These are phyloP conservation scores for Psittacula derbiana DNA, from an alignment of 2,797 vertebrate species.

Conservation along the genomic window DNA sequence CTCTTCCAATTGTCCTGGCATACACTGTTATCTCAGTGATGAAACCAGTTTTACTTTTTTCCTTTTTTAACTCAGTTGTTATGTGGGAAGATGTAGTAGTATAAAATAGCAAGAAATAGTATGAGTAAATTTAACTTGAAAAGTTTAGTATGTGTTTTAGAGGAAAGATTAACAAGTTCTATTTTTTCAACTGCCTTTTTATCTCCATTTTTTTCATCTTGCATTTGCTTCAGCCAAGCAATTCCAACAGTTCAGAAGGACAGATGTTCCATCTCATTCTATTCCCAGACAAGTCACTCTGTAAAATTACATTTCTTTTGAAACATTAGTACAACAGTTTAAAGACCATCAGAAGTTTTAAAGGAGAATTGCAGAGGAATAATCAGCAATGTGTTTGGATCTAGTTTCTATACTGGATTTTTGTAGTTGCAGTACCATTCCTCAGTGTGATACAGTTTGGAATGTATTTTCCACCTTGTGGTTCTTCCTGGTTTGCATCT, in stretches of 20 bases:
- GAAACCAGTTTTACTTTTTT: slow-evolving; percentile 44
- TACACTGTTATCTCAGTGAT: slow-evolving; percentile 51
- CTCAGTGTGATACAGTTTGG: background rate
- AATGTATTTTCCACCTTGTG: slow-evolving; percentile 24
- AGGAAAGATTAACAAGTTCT: slow-evolving; percentile 40
- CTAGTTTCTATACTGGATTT: background rate
- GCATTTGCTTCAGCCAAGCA: slow-evolving; percentile 25
- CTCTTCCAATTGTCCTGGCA: slow-evolving; percentile 53
- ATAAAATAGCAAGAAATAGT: slow-evolving; percentile 52
- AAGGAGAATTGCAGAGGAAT: slow-evolving; percentile 28
- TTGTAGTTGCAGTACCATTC: background rate
- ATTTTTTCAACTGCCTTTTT: slow-evolving; percentile 50
- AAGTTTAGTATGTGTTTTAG: slow-evolving; percentile 11
- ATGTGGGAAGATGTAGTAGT: slow-evolving; percentile 57
- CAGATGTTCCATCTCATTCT: slow-evolving; percentile 56
- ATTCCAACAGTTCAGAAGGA: slow-evolving; percentile 26
- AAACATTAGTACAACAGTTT: slow-evolving; percentile 47
- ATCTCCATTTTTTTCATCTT: slow-evolving; percentile 41
- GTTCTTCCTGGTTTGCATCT: slow-evolving; percentile 11
- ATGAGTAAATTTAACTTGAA: slow-evolving; percentile 49
- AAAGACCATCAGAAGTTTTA: slow-evolving; percentile 53
- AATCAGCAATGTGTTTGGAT: background rate
- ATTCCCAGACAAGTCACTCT: slow-evolving; percentile 57
- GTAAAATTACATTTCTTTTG: slow-evolving; percentile 55
- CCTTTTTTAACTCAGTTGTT: slow-evolving; percentile 61